Evolutionary conservation across 2,113 vertebrate species (phyloP).

Genomic region (Pycnonotus jocosus): DNA sequence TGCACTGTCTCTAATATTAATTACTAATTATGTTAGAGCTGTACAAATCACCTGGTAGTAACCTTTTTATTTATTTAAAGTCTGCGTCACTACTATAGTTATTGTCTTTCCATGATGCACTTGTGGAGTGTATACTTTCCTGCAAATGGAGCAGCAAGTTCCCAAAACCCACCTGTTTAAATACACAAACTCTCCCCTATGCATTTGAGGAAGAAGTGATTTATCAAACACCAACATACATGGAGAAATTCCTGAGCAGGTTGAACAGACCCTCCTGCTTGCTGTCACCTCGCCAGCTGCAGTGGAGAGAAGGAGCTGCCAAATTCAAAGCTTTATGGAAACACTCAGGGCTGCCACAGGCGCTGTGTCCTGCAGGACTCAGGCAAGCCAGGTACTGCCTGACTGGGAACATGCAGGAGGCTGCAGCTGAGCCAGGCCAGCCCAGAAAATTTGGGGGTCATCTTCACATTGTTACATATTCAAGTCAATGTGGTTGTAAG

Average conservation of each 20-base stretch:
- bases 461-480: not conserved
- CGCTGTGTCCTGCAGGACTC: not conserved
- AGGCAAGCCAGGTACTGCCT: not conserved
- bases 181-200: not conserved
- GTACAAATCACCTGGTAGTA: slow-evolving; percentile 2
- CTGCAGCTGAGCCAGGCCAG: not conserved
- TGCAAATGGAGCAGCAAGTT: not conserved
- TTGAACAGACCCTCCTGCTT: not conserved
- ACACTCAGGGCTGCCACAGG: not conserved
- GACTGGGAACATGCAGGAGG: not conserved
- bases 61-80: slow-evolving; percentile 5
- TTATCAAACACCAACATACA: not conserved
- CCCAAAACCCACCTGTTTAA: not conserved
- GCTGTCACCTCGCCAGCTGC: not conserved
- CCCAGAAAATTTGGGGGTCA: not conserved
- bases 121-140: not conserved
- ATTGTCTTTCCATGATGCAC: slow-evolving; percentile 33
- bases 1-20: not conserved
- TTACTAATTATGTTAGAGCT: not conserved
- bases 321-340: not conserved
- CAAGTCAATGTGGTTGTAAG: not conserved
- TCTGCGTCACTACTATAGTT: slow-evolving; percentile 25
- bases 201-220: not conserved
- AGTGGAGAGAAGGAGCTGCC: not conserved
- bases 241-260: not conserved